A percentile compares a stretch with the other conserved stretches of the same genome.
phyloP scores from a whole-genome alignment of 2,888 invertebrate genomes.

The Patella pellucida region DNA sequence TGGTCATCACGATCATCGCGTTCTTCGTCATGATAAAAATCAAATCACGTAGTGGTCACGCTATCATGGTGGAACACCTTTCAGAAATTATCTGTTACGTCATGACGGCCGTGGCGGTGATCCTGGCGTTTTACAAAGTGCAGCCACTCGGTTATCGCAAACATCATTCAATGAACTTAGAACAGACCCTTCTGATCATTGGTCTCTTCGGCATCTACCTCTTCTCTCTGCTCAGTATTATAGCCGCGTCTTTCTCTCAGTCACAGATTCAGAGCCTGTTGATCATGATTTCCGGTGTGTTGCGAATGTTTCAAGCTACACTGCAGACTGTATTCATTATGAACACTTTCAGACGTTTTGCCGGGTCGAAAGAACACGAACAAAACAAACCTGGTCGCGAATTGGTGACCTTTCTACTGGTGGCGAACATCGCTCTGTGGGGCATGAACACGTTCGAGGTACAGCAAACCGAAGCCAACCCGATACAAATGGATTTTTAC shows the following conservation, averaged over 20 bases:
- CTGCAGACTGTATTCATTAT: constrained; percentile 93
- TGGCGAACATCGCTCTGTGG: constrained; percentile 97
- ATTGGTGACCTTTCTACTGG: constrained; percentile 93
- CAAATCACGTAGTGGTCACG: constrained; percentile 83
- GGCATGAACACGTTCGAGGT: constrained; percentile 89
- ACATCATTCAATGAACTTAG: constrained; percentile 44
- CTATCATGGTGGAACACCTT: constrained; percentile 92
- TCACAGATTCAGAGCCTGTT: constrained; percentile 85
- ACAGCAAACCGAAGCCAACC: constrained; percentile 92
- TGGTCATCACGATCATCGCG: constrained; percentile 82
- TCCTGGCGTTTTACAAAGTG: constrained; percentile 87
- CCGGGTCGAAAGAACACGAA: constrained; percentile 91
- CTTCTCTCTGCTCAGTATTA: constrained; percentile 92
- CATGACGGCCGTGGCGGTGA: constrained; percentile 87
- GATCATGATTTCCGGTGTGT: constrained; percentile 89
- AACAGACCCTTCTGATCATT: constrained; percentile 80
- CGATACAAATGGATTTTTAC: constrained; percentile 92
- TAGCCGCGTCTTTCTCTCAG: constrained; percentile 87
- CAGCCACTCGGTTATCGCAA: constrained; percentile 72
- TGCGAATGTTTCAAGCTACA: constrained; percentile 92
- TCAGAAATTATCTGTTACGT: constrained; percentile 90
- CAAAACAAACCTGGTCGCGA: constrained; percentile 95
- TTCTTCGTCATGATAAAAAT: constrained; percentile 89
- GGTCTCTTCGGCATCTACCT: constrained; percentile 93
- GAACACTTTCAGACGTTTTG: constrained; percentile 90